Conservation (phyloP, 2,113 vertebrate species). For the Cynopterus brachyotis region DNA sequence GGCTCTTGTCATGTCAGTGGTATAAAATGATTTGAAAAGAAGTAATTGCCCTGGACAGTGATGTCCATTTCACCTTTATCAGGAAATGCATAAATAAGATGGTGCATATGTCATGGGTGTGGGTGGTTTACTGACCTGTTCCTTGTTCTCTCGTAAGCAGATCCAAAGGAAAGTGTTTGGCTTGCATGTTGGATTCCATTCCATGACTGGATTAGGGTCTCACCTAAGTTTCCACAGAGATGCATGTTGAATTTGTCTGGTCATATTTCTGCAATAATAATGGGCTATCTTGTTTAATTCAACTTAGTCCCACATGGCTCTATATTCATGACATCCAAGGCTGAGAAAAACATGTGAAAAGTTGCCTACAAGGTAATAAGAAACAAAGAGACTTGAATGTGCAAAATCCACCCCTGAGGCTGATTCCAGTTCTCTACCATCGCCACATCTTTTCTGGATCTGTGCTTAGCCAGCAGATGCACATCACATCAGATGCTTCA, state of each 20-base stretch:
- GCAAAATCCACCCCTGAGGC: not conserved
- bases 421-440: not conserved
- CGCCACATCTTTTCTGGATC: not conserved
- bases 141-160: not conserved
- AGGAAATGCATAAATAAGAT: not conserved
- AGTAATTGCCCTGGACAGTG: not conserved
- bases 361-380: not conserved
- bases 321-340: not conserved
- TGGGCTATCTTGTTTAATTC: not conserved
- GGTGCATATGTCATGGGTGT: not conserved
- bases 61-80: not conserved
- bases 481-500: not conserved
- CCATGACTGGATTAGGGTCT: not conserved
- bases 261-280: not conserved
- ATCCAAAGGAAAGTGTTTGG: not conserved
- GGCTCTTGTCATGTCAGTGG: conserved; percentile 44
- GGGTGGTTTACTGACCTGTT: not conserved
- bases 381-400: not conserved
- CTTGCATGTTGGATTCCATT: not conserved
- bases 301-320: not conserved
- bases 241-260: not conserved
- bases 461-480: not conserved
- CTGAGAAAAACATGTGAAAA: not conserved
- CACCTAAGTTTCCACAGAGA: not conserved
- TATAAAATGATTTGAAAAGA: conserved; percentile 35